Base-by-base conservation (phyloP, 2,113 vertebrate species). In the Albula goreensis region DNA sequence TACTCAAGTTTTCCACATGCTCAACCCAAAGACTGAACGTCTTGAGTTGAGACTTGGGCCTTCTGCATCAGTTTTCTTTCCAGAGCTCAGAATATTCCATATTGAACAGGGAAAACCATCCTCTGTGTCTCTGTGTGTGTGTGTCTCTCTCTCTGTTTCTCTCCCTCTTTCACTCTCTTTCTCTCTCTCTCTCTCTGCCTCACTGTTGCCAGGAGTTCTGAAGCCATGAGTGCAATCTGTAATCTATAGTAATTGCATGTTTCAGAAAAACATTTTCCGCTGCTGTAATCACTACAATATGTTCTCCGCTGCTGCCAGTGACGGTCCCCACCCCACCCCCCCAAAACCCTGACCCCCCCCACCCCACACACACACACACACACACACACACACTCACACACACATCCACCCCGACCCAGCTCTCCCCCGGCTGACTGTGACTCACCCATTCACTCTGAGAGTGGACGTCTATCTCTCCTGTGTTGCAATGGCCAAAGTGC, bases 231-330 rank as follows among this genome's bases (percentile, higher is more conserved):
- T 89, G 92, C 94, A 94, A 95, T 95, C 95, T 96, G 93, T 95
- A 96, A 95, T 96, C 95, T 95, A 94, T 95, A 94, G 94, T 96
- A 96, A 96, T 96, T 96, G 94, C 94, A 95, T 94, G 95, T 95
- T 96, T 93, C 95, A 95, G 95, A 96, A 96, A 96, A 95, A 96
- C 94, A 96, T 95, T 95, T 95, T 95, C 94, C 94, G 91, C 94
- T 95, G 94, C 91, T 92, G 93, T 96, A 96, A 96, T 95, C 93
- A 91, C 94, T 95, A 94, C 95, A 96, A 95, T 95, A 95, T 96
- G 95, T 95, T 94, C 92, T 90, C 89, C 90, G 86, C 92, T 88
- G 88, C 95, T 95, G 94, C 94, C 94, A 95, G 93, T 95, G 94
- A 96, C 94, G 94, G 94, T 92, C 92, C 93, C 91, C 93, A 41